Conservation (phyloP, 2,113 vertebrate species). For the Prionailurus viverrinus region DNA sequence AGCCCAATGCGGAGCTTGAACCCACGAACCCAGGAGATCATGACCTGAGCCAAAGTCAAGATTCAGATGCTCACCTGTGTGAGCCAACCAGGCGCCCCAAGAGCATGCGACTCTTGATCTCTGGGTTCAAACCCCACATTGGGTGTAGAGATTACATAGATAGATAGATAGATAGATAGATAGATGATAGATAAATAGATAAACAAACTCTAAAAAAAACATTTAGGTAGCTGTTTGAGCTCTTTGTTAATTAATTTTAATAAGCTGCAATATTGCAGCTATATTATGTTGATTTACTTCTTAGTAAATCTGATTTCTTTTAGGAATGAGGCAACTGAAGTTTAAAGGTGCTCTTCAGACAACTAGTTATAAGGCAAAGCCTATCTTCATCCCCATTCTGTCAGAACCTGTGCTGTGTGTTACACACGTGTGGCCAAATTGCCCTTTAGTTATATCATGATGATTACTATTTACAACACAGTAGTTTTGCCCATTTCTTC, state of each 20-base stretch:
- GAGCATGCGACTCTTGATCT: not conserved
- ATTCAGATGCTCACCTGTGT: no score
- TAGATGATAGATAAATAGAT: not conserved
- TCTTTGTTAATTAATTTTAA: slow-evolving; percentile 34
- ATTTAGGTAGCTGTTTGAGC: not conserved
- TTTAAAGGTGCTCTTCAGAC: not conserved
- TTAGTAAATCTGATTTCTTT: slow-evolving; percentile 12
- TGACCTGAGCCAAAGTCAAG: no score
- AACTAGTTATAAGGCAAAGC: not conserved
- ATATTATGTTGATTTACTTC: not conserved
- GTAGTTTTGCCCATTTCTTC: not conserved
- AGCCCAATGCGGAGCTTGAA: no score
- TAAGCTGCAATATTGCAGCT: not conserved
- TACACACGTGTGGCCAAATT: no score
- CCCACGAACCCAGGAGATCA: no score
- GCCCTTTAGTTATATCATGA: not conserved
- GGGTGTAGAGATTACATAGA: not conserved
- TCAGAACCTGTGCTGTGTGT: not conserved
- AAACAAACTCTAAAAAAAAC: not conserved
- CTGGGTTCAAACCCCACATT: not conserved
- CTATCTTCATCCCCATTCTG: not conserved
- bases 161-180: not conserved
- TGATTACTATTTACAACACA: not conserved
- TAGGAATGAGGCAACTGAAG: not conserved
- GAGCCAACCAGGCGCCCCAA: not conserved